Evolutionary conservation across 2,888 invertebrate species (phyloP).

Genomic region (Malthinus seriepunctatus): DNA sequence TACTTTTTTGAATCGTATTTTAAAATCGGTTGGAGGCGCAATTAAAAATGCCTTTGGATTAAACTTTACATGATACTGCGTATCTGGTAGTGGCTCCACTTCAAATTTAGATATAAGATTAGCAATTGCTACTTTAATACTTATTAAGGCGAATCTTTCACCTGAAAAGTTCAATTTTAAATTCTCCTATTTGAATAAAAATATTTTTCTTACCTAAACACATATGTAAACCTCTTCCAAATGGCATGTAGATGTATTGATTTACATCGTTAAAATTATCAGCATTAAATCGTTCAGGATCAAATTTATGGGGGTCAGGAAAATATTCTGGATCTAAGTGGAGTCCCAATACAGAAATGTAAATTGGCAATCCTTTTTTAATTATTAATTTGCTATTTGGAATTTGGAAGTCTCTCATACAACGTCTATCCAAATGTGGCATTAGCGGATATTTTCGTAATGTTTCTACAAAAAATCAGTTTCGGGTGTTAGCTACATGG

Average conservation of each 20-base stretch:
- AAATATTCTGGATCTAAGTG: constrained; percentile 49
- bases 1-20: too few relatives aligned
- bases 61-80: constrained; percentile 28
- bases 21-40: constrained; percentile 10
- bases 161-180: constrained; percentile 28
- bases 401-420: constrained; percentile 41
- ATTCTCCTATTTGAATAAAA: background rate
- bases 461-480: constrained; percentile 52
- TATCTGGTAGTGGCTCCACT: constrained; percentile 25
- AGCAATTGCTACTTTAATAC: constrained; percentile 32
- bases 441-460: constrained; percentile 52
- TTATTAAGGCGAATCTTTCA: constrained; percentile 34
- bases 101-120: constrained; percentile 34
- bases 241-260: constrained; percentile 36
- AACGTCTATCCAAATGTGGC: constrained; percentile 43
- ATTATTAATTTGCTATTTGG: constrained; percentile 39
- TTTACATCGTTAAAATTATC: constrained; percentile 11
- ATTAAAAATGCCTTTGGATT: constrained; percentile 32
- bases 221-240: constrained; percentile 37
- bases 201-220: constrained; percentile 42
- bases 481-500: too few relatives aligned
- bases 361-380: constrained; percentile 47
- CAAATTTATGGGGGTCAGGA: constrained; percentile 49
- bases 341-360: constrained; percentile 46
- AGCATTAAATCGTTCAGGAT: constrained; percentile 49